These are phyloP conservation scores for Eleutherodactylus coqui DNA, from an alignment of 2,797 vertebrate species.

Conservation along the genomic window DNA sequence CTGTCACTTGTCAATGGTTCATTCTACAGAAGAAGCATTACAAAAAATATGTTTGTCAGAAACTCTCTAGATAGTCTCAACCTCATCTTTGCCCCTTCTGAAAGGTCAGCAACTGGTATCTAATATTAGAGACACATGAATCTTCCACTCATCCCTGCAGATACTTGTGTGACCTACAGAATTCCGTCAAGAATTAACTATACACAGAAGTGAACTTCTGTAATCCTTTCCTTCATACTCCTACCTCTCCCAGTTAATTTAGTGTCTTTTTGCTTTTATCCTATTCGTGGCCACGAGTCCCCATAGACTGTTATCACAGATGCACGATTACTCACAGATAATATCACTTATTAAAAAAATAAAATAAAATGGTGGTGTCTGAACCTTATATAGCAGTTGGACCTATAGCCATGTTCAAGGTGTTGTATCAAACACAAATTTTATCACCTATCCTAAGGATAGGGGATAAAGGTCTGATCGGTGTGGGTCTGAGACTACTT, in stretches of 20 bases:
- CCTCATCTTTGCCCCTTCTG: not conserved
- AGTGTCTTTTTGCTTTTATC: not conserved
- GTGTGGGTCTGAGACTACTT: no score
- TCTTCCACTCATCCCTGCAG: conserved; percentile 29
- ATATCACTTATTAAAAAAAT: no score
- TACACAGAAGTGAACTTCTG: not conserved
- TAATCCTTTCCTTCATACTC: no score
- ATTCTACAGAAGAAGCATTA: not conserved
- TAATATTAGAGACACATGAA: conserved; percentile 56
- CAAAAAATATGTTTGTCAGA: not conserved
- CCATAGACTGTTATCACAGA: not conserved
- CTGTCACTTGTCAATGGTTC: not conserved
- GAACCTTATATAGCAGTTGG: no score
- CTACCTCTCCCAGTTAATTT: not conserved
- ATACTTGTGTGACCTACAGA: conserved; percentile 37
- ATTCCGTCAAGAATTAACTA: conserved; percentile 18
- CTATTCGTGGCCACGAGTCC: not conserved
- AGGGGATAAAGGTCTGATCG: no score
- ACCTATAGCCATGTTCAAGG: no score
- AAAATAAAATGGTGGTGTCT: no score
- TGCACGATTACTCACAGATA: not conserved
- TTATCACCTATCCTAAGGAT: no score
- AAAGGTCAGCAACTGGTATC: conserved; percentile 45
- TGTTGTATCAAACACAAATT: no score
- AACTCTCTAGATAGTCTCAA: conserved; percentile 10